Conservation (phyloP, 2,113 vertebrate genomes). For the Crotalus viridis region DNA sequence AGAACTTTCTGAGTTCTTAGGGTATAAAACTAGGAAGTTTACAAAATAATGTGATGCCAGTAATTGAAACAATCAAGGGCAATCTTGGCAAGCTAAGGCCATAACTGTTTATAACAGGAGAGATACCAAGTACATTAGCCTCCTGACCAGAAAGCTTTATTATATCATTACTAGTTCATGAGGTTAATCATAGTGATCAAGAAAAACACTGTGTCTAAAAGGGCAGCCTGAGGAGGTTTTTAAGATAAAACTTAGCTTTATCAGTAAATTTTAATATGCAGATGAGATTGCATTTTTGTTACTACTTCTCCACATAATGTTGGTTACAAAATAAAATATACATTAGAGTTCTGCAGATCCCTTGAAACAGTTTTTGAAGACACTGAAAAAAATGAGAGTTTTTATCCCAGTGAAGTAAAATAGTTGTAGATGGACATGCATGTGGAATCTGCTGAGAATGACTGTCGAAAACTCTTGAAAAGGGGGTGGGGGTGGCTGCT, state of each 20-base stretch:
- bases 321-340: background rate
- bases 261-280: background rate
- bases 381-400: background rate
- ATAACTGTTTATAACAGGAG: background rate
- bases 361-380: background rate
- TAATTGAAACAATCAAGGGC: background rate
- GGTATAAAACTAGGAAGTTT: background rate
- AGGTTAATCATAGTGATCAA: background rate
- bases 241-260: background rate
- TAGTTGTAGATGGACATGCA: background rate
- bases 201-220: background rate
- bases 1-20: background rate
- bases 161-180: background rate
- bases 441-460: background rate
- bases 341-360: background rate
- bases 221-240: background rate
- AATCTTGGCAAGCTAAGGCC: background rate
- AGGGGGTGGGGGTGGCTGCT: background rate
- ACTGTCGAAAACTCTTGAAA: background rate
- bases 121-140: background rate
- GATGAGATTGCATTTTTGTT: background rate
- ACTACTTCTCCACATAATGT: background rate
- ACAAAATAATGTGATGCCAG: background rate
- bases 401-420: background rate
- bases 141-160: background rate